Conservation (phyloP, 2,113 vertebrate species). For the Microtus pennsylvanicus region DNA sequence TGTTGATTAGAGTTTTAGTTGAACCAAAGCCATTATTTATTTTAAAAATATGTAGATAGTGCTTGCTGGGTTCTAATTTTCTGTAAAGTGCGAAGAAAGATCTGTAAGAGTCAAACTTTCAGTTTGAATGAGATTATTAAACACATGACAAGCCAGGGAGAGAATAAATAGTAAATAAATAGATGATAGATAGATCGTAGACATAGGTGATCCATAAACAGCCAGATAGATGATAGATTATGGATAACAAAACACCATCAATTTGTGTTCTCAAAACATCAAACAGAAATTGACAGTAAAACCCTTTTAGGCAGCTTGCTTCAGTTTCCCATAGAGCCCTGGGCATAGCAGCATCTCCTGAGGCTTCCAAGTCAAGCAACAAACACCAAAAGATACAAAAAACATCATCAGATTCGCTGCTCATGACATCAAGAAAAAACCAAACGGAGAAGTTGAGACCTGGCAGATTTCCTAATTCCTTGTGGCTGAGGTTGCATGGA, state of each 20-base stretch:
- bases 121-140: background rate
- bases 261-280: background rate
- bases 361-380: background rate
- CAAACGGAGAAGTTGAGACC: background rate
- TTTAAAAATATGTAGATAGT: background rate
- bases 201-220: background rate
- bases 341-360: background rate
- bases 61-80: background rate
- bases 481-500: background rate
- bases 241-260: background rate
- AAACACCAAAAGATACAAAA: background rate
- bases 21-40: background rate
- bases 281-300: background rate
- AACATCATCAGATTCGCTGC: background rate
- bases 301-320: background rate
- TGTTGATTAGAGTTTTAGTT: background rate
- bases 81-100: background rate
- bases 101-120: background rate
- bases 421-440: background rate
- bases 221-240: background rate
- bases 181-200: background rate
- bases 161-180: background rate
- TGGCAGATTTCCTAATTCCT: no score
- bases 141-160: background rate
- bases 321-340: background rate